phyloP scores from a whole-genome alignment of 2,797 vertebrate genomes.

The Dicrostonyx torquatus region DNA sequence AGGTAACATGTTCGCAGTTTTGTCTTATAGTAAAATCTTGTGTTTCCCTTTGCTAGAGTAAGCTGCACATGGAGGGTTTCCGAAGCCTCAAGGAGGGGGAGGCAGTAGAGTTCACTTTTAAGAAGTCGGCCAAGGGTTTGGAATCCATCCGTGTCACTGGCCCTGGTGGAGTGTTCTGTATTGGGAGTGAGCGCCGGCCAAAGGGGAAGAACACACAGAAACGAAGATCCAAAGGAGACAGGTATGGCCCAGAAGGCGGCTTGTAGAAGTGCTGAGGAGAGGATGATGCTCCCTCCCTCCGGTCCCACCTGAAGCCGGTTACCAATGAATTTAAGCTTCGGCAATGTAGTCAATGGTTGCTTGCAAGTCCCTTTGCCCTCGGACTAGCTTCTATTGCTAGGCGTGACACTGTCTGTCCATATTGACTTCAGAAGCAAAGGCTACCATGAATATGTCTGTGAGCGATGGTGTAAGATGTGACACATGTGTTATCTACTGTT shows the following conservation, averaged over 20 bases:
- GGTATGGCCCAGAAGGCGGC: conserved; percentile 84
- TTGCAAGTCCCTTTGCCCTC: background rate
- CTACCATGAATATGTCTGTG: background rate
- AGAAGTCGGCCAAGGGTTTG: conserved; percentile 96
- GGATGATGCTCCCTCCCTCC: background rate
- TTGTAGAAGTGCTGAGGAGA: background rate
- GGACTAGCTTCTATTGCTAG: background rate
- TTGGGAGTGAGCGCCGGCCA: conserved; percentile 95
- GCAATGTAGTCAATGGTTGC: background rate
- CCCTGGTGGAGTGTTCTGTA: conserved; percentile 93
- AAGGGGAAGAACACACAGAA: conserved; percentile 97
- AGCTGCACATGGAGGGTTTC: conserved; percentile 99
- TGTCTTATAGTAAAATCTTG: background rate
- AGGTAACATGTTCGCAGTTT: background rate
- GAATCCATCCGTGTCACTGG: conserved; percentile 96
- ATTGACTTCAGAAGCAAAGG: background rate
- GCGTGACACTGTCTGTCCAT: background rate
- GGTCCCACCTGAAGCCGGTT: background rate
- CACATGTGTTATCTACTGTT: background rate
- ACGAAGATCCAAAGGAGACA: conserved; percentile 94
- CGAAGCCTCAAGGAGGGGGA: conserved; percentile 98
- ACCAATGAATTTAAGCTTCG: background rate
- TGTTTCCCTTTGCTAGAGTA: conserved; percentile 89
- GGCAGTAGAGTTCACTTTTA: conserved; percentile 96
- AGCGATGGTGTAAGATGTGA: no score